Conservation (phyloP, 2,888 invertebrate genomes). For the Falcaria lacertinaria region DNA sequence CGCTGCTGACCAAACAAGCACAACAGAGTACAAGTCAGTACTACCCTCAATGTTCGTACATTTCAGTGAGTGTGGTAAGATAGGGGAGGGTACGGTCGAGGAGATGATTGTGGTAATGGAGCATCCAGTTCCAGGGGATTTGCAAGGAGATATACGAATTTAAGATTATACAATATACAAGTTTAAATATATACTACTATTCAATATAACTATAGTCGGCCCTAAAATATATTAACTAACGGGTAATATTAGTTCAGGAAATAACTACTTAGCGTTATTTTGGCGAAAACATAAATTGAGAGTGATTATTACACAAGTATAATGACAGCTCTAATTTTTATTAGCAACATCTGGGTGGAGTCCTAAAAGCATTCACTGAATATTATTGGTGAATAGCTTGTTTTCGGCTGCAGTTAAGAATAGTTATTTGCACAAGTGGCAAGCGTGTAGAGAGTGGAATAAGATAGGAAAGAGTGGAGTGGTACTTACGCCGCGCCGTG, state of each 20-base stretch:
- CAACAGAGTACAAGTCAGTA: conserved; percentile 76
- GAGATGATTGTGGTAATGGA: conserved; percentile 27
- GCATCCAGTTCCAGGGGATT: conserved; percentile 27
- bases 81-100: conserved; percentile 34
- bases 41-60: conserved; percentile 65
- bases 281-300: no score
- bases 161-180: neutral
- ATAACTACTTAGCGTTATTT: no score
- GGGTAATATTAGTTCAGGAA: no score
- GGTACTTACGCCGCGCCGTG: conserved; percentile 85
- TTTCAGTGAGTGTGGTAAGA: conserved; percentile 43
- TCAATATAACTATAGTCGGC: neutral
- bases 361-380: neutral
- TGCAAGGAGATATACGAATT: conserved; percentile 21
- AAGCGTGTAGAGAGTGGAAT: neutral
- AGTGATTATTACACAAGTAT: no score
- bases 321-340: no score
- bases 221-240: neutral
- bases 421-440: neutral
- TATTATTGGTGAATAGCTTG: neutral
- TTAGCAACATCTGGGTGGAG: neutral
- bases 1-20: conserved; percentile 79
- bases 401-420: neutral
- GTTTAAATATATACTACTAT: neutral
- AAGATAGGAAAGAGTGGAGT: conserved; percentile 1